phyloP scores from a whole-genome alignment of 2,797 vertebrate species.

The Fratercula arctica region DNA sequence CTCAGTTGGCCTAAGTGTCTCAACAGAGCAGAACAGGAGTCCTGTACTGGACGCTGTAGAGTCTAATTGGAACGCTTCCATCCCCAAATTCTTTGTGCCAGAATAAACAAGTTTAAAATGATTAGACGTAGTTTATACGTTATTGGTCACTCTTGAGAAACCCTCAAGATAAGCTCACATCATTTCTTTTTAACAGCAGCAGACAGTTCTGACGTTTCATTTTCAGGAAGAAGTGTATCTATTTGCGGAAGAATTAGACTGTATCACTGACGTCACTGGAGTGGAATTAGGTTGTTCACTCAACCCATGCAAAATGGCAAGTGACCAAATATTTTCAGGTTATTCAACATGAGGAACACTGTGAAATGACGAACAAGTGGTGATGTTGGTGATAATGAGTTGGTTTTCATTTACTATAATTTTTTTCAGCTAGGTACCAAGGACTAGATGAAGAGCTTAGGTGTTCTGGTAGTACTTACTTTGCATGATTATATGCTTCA shows the following conservation, averaged over 20 bases:
- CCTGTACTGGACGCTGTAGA: not conserved
- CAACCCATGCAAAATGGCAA: slow-evolving; percentile 42
- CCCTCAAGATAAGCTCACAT: not conserved
- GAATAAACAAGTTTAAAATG: slow-evolving; percentile 29
- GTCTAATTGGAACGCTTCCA: not conserved
- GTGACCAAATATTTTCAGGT: slow-evolving; percentile 54
- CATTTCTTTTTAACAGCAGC: slow-evolving; percentile 11
- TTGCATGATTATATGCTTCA: slow-evolving; percentile 94
- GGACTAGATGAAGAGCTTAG: slow-evolving; percentile 3
- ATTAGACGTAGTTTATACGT: not conserved
- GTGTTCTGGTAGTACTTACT: slow-evolving; percentile 80
- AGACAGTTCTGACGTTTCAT: not conserved
- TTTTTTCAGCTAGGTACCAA: slow-evolving; percentile 17
- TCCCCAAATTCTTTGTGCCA: not conserved
- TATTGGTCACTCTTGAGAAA: not conserved
- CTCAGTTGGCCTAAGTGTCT: not conserved
- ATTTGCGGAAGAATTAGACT: not conserved
- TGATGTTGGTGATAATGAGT: not conserved
- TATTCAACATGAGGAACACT: not conserved
- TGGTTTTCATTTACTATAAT: not conserved
- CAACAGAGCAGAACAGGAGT: not conserved
- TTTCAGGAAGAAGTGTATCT: not conserved
- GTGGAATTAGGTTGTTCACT: slow-evolving; percentile 15
- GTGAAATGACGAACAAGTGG: slow-evolving; percentile 13
- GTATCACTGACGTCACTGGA: slow-evolving; percentile 8